Conservation (phyloP, 2,888 invertebrate species). For the Drosophila merina region DNA sequence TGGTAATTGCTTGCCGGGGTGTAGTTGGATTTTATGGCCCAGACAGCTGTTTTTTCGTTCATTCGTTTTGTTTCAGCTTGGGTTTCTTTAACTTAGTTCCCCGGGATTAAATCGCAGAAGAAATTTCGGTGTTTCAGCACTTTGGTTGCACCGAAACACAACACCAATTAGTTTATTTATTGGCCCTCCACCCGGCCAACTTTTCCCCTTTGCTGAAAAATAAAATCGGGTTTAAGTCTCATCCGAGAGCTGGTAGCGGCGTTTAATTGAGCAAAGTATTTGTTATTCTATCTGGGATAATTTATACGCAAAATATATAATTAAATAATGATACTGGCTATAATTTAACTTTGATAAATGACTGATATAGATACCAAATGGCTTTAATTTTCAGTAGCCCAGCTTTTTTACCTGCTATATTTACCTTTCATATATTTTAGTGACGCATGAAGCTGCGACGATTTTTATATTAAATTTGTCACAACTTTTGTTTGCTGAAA, state of each 20-base stretch:
- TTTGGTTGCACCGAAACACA: slow-evolving; percentile 7
- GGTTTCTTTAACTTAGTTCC: slow-evolving; percentile 3
- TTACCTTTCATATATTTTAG: not conserved
- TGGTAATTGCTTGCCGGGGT: slow-evolving; percentile 71
- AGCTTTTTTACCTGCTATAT: too few relatives aligned
- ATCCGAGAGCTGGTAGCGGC: not conserved
- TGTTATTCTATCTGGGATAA: not conserved
- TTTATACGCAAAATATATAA: not conserved
- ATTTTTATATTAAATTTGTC: not conserved
- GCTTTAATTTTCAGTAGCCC: not conserved
- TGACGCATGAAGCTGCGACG: not conserved
- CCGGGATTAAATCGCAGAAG: slow-evolving; percentile 53
- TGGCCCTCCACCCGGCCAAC: slow-evolving; percentile 6
- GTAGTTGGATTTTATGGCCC: slow-evolving; percentile 70
- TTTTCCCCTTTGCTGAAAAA: not conserved
- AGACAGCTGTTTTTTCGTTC: slow-evolving; percentile 65
- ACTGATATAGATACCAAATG: not conserved
- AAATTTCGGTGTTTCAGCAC: slow-evolving; percentile 6
- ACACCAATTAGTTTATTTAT: slow-evolving; percentile 55
- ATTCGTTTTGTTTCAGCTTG: not conserved
- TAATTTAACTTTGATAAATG: not conserved
- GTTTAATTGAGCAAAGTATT: not conserved
- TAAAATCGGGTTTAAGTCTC: not conserved
- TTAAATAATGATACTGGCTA: not conserved
- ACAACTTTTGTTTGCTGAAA: not conserved